Conservation (phyloP, 2,113 vertebrate genomes). For the Etheostoma cragini region DNA sequence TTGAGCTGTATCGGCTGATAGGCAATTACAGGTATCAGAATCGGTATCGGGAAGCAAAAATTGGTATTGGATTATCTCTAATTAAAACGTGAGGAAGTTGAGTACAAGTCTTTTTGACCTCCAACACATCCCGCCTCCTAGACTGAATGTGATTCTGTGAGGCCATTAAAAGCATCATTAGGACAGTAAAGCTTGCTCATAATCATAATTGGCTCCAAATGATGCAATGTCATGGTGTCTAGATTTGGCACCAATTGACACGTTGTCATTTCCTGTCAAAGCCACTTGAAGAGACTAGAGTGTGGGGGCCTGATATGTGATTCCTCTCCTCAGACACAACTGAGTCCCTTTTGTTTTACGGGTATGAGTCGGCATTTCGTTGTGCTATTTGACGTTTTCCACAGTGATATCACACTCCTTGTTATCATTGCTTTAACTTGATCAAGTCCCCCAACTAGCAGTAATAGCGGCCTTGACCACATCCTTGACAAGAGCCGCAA, state of each 20-base stretch:
- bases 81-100: not conserved
- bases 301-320: not conserved
- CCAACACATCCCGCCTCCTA: not conserved
- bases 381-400: conserved; percentile 38
- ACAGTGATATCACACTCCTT: conserved; percentile 21
- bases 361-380: conserved; percentile 32
- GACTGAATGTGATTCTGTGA: not conserved
- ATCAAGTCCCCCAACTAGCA: conserved; percentile 9
- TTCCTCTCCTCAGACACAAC: conserved; percentile 32
- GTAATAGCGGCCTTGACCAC: not conserved
- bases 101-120: not conserved
- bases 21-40: too few relatives aligned
- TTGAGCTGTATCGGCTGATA: too few relatives aligned
- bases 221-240: not conserved
- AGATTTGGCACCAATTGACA: not conserved
- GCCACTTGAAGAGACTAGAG: conserved; percentile 15
- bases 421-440: conserved; percentile 11
- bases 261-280: conserved; percentile 12
- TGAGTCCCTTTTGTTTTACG: conserved; percentile 52
- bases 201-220: not conserved
- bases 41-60: too few relatives aligned
- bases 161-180: not conserved
- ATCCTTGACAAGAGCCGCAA: not conserved
- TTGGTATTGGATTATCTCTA: too few relatives aligned
- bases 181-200: not conserved